Evolutionary conservation across 2,113 vertebrate genomes (phyloP), one percentile per base, ranked within the genome.

Genomic region (Procapra przewalskii): DNA sequence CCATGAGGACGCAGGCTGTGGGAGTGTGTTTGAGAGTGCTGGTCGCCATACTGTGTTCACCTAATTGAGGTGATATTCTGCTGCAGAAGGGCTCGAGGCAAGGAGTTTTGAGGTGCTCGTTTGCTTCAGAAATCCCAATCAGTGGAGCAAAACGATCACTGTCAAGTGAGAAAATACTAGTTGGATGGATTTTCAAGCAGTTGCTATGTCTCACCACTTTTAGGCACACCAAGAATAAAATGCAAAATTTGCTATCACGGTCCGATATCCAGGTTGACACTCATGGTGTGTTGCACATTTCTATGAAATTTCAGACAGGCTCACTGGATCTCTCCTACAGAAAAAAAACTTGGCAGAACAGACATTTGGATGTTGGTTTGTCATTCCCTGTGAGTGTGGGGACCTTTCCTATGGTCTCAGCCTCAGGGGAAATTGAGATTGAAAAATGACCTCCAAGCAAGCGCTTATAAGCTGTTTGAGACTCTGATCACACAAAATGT

Each of bases 181-280:
- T 11, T 36, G 64, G 64, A 21, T 67, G 64, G n/a, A 67, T 67
- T 67, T 67, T 67, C n/a, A 67, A 67, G 64, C 64, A 67, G n/a
- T 67, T 36, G 17, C 64, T 36, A 5, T 21, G 64, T 11, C n/a
- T 10, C 17, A 21, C 8, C n/a, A 36, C 17, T 67, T 67, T 67
- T 11, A 36, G 17, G 17, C n/a, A 11, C n/a, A 67, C 64, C 4
- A 5, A 67, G 64, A 21, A 19, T 11, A 36, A 36, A 67, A 10
- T 11, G n/a, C 17, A 21, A 11, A 67, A 11, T 67, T 67, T 36
- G 17, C n/a, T 10, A 11, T 5, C 64, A 36, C 0, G 33, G n/a
- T 67, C 9, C 0, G 2, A 36, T 36, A 67, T 67, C 17, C 64
- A 36, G 17, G 64, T 67, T 36, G 33, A 67, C 64, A 67, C 64